Evolutionary conservation across 2,113 vertebrate species (phyloP), one percentile per base, ranked within the genome.

Genomic region (Microtus montanus): DNA sequence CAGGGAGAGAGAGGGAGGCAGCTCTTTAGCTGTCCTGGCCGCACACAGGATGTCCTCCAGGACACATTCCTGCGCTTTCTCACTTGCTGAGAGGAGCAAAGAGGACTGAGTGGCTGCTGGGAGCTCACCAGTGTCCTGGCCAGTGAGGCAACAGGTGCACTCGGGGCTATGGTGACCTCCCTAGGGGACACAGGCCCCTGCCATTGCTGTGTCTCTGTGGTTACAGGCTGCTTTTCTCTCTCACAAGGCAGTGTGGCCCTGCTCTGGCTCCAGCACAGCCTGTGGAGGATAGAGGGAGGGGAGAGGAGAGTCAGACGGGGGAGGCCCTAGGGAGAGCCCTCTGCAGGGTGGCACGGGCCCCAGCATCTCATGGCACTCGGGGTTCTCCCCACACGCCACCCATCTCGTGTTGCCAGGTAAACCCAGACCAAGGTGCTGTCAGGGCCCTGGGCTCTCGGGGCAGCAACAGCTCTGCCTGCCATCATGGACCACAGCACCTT

Each of bases 321-420:
- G 35, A 85, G 49, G 58, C 33, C 47, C 52, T 14, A 71, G 61
- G 6, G 54, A 64, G 92, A 54, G 75, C 19, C 54, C 88, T 61
- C 22, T n/a, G 64, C 3, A 0, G n/a, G 52, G 15, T 52, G 22
- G 28, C 11, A 8, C 1, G 12, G 78, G 52, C 0, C 0, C 44
- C 44, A 38, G 0, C 5, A 12, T 17, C 49, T 83, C 26, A 8
- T 4, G 24, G 52, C 33, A 20, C 49, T n/a, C 3, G 5, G 44
- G 33, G 38, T n/a, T 2, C 83, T 0, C 68, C 24, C 41, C 7
- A 61, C 49, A 54, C 20, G 47, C n/a, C 14, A 8, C 70, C 26
- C 26, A 2, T 12, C 47, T 12, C 38, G 2, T 0, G 52, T 63
- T 52, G n/a, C 61, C 35, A 38, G 89, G 80, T 75, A 78, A 87